Evolutionary conservation across 2,888 invertebrate genomes (phyloP).

Genomic region (Apodemia mormo): DNA sequence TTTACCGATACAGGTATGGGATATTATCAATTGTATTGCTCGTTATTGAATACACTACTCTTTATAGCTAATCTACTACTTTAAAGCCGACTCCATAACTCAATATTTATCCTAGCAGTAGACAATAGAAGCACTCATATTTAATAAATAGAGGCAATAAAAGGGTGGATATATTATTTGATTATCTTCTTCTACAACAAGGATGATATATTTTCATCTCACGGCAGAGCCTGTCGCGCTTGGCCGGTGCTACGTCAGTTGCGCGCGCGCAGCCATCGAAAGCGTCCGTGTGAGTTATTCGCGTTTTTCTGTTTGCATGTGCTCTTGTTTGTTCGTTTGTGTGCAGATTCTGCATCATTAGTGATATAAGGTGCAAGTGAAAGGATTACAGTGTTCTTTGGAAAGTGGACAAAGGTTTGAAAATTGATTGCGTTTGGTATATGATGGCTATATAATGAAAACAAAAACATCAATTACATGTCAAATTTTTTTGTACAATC

Average conservation of each 20-base stretch:
- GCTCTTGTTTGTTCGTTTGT: conserved; percentile 29
- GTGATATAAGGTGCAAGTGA: conserved; percentile 24
- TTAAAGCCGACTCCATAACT: not conserved
- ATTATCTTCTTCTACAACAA: conserved; percentile 9
- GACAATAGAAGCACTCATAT: not conserved
- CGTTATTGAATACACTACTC: too few species aligned
- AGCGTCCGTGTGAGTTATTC: conserved; percentile 56
- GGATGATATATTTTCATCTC: conserved; percentile 17
- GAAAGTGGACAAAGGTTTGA: conserved; percentile 40
- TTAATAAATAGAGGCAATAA: not conserved
- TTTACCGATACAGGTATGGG: too few species aligned
- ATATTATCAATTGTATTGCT: too few species aligned
- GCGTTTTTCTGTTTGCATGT: conserved; percentile 28
- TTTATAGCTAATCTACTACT: too few species aligned
- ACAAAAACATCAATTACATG: not conserved
- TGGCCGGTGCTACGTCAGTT: conserved; percentile 63
- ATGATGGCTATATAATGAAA: conserved; percentile 7
- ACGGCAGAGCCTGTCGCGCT: conserved; percentile 49
- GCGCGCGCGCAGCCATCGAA: conserved; percentile 66
- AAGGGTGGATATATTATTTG: not conserved
- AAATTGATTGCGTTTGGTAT: conserved; percentile 29
- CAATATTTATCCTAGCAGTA: not conserved
- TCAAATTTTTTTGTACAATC: not conserved
- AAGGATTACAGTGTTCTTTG: conserved; percentile 46
- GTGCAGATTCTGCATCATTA: conserved; percentile 42